A percentile compares a stretch with the other conserved stretches of the same genome.
phyloP scores from a whole-genome alignment of 2,113 vertebrate genomes.

The Gopherus evgoodei region DNA sequence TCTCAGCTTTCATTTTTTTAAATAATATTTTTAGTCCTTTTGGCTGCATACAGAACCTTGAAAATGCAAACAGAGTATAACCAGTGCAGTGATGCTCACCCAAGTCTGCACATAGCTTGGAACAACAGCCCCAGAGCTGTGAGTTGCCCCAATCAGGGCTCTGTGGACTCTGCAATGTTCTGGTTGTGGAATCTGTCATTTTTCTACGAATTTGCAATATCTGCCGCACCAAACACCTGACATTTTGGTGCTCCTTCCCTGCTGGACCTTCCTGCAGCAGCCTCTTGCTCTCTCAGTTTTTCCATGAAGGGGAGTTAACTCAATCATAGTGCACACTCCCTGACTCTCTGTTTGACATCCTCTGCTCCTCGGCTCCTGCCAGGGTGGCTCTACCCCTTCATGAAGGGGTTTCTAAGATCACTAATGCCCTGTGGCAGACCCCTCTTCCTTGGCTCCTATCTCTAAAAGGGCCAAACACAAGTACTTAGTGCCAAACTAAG shows the following conservation, averaged over 20 bases:
- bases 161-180: neutral
- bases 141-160: accelerated
- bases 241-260: constrained; percentile 14
- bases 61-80: accelerated
- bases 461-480: too few species aligned
- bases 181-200: neutral
- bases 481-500: too few species aligned
- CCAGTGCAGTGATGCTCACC: neutral
- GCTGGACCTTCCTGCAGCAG: neutral
- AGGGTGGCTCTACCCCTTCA: too few species aligned
- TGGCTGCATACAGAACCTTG: neutral
- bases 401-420: too few species aligned
- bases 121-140: accelerated
- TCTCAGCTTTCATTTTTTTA: neutral
- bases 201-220: constrained; percentile 19
- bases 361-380: too few species aligned
- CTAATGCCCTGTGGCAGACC: too few species aligned
- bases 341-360: neutral
- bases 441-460: too few species aligned
- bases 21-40: accelerated
- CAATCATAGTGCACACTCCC: neutral
- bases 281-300: neutral
- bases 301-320: neutral
- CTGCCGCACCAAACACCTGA: neutral
- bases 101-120: neutral